Conservation (phyloP, 2,888 invertebrate species). For the Sycophila texana region DNA sequence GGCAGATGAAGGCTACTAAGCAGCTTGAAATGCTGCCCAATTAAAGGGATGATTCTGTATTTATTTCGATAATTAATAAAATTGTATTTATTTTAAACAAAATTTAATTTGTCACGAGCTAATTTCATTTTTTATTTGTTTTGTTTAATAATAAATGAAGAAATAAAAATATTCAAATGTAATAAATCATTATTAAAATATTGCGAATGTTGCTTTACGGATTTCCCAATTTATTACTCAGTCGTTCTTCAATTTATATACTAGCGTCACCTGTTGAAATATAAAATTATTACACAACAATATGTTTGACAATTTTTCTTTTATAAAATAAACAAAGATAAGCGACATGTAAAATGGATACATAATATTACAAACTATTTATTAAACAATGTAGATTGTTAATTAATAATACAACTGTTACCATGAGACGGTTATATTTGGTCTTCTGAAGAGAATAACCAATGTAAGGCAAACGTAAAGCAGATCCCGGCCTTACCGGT, state of each 20-base stretch:
- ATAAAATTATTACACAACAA: no score
- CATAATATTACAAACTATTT: not conserved
- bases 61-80: not conserved
- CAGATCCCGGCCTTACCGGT: constrained; percentile 18
- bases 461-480: not conserved
- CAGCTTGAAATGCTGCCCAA: not conserved
- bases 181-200: no score
- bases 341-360: not conserved
- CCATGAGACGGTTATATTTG: not conserved
- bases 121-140: no score
- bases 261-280: no score
- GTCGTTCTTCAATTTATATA: no score
- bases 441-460: not conserved
- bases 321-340: no score
- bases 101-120: not conserved
- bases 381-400: not conserved
- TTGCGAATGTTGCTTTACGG: no score
- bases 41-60: not conserved
- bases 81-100: not conserved
- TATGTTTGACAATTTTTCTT: no score
- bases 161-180: not conserved
- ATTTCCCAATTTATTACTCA: no score
- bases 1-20: constrained; percentile 88
- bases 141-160: not conserved
- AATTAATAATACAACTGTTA: not conserved